Evolutionary conservation across 53 echinoderm and acorn worm genomes (phyloP).

Genomic region (Actinopyga echinites): DNA sequence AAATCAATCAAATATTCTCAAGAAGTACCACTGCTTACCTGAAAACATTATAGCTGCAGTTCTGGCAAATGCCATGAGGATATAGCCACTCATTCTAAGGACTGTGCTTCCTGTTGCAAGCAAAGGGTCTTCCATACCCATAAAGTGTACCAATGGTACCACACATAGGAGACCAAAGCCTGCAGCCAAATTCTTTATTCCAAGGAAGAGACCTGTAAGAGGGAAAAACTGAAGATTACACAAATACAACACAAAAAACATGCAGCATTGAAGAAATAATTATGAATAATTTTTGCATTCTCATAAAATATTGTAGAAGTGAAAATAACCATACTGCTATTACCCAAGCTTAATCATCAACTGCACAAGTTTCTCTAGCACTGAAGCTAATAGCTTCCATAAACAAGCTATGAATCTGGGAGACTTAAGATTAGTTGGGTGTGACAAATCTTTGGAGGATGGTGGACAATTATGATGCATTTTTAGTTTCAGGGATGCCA

Average conservation of each 20-base stretch:
- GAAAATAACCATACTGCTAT: too few relatives aligned
- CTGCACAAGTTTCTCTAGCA: too few relatives aligned
- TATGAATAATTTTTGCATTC: not conserved
- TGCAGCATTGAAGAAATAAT: not conserved
- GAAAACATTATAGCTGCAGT: constrained; percentile 67
- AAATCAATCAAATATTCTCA: not conserved
- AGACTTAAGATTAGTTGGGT: too few relatives aligned
- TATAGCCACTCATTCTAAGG: constrained; percentile 70
- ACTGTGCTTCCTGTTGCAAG: constrained; percentile 62
- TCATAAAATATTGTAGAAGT: too few relatives aligned
- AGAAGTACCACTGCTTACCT: constrained; percentile 53
- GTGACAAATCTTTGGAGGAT: too few relatives aligned
- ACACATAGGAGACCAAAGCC: constrained; percentile 59
- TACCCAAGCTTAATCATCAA: too few relatives aligned
- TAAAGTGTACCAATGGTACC: constrained; percentile 68
- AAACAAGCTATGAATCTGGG: too few relatives aligned
- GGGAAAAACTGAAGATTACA: too few relatives aligned
- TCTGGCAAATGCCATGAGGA: constrained; percentile 79
- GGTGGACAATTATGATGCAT: too few relatives aligned
- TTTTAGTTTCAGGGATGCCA: too few relatives aligned
- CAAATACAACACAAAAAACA: not conserved
- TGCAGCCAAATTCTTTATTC: constrained; percentile 65
- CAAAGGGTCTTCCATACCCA: constrained; percentile 65
- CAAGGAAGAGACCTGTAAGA: constrained; percentile 67
- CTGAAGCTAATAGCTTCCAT: too few relatives aligned